These are phyloP conservation scores for Tetheella fluctuosa DNA, from an alignment of 2,888 invertebrate genomes.

Conservation along the genomic window DNA sequence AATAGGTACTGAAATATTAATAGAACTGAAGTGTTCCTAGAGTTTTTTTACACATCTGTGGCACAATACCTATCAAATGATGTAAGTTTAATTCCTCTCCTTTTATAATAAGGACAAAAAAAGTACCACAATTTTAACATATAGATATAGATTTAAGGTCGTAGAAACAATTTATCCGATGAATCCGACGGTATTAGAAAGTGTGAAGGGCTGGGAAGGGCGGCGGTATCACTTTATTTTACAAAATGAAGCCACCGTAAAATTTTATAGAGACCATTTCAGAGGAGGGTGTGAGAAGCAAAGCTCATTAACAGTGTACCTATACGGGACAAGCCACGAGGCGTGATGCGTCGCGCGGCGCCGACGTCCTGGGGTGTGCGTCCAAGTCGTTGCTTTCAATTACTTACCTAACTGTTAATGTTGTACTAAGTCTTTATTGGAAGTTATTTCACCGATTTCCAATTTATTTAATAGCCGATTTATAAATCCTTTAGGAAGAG, in stretches of 20 bases:
- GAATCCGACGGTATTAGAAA: conserved; percentile 53
- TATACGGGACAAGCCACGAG: conserved; percentile 40
- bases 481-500: background rate
- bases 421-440: conserved; percentile 50
- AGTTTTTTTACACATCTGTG: too few species aligned
- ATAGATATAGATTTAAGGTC: conserved; percentile 38
- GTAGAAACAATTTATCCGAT: conserved; percentile 46
- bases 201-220: conserved; percentile 37
- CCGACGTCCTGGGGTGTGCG: conserved; percentile 33
- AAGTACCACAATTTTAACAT: too few species aligned
- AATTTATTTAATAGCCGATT: conserved; percentile 32
- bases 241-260: conserved; percentile 73
- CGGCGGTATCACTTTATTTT: conserved; percentile 66
- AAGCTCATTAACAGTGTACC: conserved; percentile 63
- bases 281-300: conserved; percentile 50
- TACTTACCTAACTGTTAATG: conserved; percentile 60
- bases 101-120: too few species aligned
- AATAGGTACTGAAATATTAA: too few species aligned
- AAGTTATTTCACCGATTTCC: conserved; percentile 42
- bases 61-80: too few species aligned
- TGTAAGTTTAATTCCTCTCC: too few species aligned
- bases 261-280: conserved; percentile 71
- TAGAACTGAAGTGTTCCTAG: too few species aligned
- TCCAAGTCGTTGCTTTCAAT: conserved; percentile 68
- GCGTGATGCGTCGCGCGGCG: conserved; percentile 40